Evolutionary conservation across 2,888 invertebrate species (phyloP).

Genomic region (Philonicus albiceps): DNA sequence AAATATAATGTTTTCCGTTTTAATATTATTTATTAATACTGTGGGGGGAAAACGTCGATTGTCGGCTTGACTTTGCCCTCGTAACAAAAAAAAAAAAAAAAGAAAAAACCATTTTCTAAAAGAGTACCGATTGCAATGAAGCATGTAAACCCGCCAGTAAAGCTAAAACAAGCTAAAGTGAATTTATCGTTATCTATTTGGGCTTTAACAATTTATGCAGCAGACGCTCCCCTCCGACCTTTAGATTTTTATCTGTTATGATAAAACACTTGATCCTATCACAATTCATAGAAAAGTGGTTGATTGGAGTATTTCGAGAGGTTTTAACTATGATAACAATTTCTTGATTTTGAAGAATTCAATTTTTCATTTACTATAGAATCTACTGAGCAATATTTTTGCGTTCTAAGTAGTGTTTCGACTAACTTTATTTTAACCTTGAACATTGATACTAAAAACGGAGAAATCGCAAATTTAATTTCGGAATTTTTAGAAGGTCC

Average conservation of each 20-base stretch:
- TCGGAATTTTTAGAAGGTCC: not conserved
- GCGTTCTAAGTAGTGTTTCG: not conserved
- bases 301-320: not conserved
- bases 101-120: not conserved
- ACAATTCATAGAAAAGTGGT: not conserved
- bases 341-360: not conserved
- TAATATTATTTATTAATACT: not conserved
- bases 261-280: not conserved
- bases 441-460: not conserved
- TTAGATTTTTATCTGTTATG: not conserved
- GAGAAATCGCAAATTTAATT: not conserved
- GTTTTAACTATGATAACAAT: not conserved
- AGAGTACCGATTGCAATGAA: not conserved
- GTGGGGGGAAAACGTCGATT: not conserved
- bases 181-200: not conserved
- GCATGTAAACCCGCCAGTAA: not conserved
- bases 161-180: not conserved
- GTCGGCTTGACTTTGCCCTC: not conserved
- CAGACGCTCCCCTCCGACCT: not conserved
- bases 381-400: not conserved
- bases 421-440: not conserved
- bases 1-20: not conserved
- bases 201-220: not conserved
- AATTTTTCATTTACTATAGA: not conserved
- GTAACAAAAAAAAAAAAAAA: too few species aligned